Evolutionary conservation across 64 coral and sea anemone genomes (phyloP).

Genomic region (Porites australiensis): DNA sequence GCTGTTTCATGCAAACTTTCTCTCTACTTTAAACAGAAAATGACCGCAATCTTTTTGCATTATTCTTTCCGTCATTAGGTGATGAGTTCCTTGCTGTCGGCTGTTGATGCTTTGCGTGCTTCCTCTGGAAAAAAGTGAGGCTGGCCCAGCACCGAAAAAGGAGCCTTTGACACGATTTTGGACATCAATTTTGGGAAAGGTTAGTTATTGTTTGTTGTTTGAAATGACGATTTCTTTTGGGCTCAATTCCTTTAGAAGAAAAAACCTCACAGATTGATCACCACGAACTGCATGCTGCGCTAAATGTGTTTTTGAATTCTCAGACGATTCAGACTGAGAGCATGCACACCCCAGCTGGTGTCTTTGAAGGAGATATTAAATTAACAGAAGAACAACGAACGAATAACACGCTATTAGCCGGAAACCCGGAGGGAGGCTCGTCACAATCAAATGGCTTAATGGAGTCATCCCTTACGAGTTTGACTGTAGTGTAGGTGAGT

Average conservation of each 20-base stretch:
- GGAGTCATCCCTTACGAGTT: constrained; percentile 89
- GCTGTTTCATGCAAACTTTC: not conserved
- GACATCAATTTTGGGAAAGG: constrained; percentile 73
- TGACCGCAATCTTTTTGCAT: too few species aligned
- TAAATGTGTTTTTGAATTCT: not conserved
- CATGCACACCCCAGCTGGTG: not conserved
- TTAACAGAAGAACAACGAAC: constrained; percentile 65
- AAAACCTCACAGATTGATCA: not conserved
- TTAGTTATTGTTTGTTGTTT: too few species aligned
- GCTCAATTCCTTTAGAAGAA: not conserved
- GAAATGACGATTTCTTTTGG: too few species aligned
- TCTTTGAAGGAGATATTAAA: constrained; percentile 89
- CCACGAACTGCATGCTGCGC: not conserved
- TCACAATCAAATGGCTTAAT: constrained; percentile 79
- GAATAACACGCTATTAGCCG: constrained; percentile 57
- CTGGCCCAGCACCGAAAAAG: constrained; percentile 22
- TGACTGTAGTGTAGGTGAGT: constrained; percentile 92
- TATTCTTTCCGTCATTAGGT: too few species aligned
- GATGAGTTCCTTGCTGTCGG: not conserved
- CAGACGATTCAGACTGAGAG: not conserved
- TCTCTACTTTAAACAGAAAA: not conserved
- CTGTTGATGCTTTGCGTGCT: not conserved
- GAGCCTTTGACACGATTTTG: constrained; percentile 82
- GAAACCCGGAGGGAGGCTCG: constrained; percentile 49
- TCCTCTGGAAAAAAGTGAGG: not conserved